phyloP scores from a whole-genome alignment of 2,888 invertebrate species.

The Agrochola lota region DNA sequence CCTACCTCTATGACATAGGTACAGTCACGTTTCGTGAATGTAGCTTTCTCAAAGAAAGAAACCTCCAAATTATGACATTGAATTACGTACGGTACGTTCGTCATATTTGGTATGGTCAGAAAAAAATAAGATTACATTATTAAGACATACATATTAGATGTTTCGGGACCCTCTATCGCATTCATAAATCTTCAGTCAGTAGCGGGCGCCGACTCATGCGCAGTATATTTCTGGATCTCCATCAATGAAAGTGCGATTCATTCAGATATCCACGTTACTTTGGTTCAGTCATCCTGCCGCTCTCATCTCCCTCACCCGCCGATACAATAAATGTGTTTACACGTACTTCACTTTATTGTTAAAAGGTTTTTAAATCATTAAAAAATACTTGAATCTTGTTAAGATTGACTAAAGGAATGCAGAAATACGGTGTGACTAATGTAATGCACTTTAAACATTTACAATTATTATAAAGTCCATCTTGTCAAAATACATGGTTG shows the following conservation, averaged over 20 bases:
- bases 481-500: too few species aligned
- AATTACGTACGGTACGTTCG: background rate
- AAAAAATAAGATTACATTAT: background rate
- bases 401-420: background rate
- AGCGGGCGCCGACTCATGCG: slow-evolving; percentile 75
- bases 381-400: background rate
- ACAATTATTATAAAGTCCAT: too few species aligned
- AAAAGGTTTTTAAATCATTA: slow-evolving; percentile 25
- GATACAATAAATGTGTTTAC: slow-evolving; percentile 49
- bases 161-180: slow-evolving; percentile 50
- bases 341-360: slow-evolving; percentile 18
- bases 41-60: background rate
- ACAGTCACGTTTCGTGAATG: background rate
- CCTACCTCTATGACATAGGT: too few species aligned
- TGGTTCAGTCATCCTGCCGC: slow-evolving; percentile 68
- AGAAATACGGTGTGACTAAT: slow-evolving; percentile 12
- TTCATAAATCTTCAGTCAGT: slow-evolving; percentile 68
- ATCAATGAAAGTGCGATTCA: slow-evolving; percentile 86
- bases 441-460: background rate
- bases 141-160: background rate
- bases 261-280: slow-evolving; percentile 76
- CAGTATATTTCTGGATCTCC: slow-evolving; percentile 83
- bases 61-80: background rate
- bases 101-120: background rate
- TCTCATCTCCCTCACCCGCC: slow-evolving; percentile 19